phyloP scores from a whole-genome alignment of 2,113 vertebrate species.

The Apeltes quadracus region DNA sequence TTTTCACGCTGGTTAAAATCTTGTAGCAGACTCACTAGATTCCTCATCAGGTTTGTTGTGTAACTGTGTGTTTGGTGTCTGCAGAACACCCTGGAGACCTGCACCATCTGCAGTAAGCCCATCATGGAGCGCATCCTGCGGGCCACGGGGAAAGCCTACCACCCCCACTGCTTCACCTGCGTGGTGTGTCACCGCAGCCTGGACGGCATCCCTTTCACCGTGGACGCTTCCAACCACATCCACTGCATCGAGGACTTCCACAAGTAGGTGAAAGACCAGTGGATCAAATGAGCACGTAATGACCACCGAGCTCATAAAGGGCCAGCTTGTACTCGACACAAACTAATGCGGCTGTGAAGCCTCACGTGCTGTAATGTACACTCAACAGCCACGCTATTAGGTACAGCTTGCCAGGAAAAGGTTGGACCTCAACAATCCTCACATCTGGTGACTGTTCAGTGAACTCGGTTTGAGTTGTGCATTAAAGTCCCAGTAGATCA shows the following conservation, averaged over 20 bases:
- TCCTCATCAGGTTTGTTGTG: slow-evolving; percentile 29
- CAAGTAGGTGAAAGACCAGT: slow-evolving; percentile 82
- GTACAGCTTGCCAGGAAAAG: no score
- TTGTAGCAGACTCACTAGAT: slow-evolving; percentile 15
- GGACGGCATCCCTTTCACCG: slow-evolving; percentile 97
- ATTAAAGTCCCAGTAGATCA: no score
- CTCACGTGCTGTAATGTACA: no score
- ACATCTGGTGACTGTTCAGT: no score
- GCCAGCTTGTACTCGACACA: no score
- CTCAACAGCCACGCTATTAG: no score
- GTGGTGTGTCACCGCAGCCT: slow-evolving; percentile 95
- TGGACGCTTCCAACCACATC: slow-evolving; percentile 94
- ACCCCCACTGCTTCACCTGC: slow-evolving; percentile 98
- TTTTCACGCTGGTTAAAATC: slow-evolving; percentile 1
- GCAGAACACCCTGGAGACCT: slow-evolving; percentile 96
- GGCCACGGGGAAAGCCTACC: slow-evolving; percentile 97
- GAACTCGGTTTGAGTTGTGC: no score
- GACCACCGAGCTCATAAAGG: no score
- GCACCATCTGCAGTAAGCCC: slow-evolving; percentile 92
- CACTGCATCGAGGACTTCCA: slow-evolving; percentile 99
- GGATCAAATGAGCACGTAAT: no score
- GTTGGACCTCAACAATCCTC: no score
- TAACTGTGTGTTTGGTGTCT: slow-evolving; percentile 55
- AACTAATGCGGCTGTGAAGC: no score
- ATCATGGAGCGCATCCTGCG: slow-evolving; percentile 98